A percentile compares a stretch with the other conserved stretches of the same genome.
phyloP scores from a whole-genome alignment of 2,797 vertebrate species.

The Tamandua tetradactyla region DNA sequence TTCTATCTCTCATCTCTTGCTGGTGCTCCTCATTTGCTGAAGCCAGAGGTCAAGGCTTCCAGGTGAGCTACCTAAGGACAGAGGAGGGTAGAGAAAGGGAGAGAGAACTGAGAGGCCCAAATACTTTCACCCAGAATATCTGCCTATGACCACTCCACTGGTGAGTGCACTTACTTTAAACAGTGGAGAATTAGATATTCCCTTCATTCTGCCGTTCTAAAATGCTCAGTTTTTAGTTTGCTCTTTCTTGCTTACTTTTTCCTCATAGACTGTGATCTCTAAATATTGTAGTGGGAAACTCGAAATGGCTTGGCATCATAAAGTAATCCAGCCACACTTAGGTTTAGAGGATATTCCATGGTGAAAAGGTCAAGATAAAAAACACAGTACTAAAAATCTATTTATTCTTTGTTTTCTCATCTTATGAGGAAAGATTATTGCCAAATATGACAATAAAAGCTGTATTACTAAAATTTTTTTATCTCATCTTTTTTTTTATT shows the following conservation, averaged over 20 bases:
- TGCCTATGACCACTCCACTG: neutral
- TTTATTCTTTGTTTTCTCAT: slow-evolving; percentile 64
- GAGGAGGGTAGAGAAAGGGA: neutral
- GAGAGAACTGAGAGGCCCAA: neutral
- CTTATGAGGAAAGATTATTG: slow-evolving; percentile 44
- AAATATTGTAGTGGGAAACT: neutral
- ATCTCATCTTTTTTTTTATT: no score
- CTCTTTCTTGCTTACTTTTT: neutral
- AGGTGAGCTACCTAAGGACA: neutral
- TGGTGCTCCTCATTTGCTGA: neutral
- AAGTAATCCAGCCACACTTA: neutral
- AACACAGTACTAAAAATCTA: slow-evolving; percentile 31
- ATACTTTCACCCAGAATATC: neutral
- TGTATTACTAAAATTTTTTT: slow-evolving; percentile 57
- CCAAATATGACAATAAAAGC: slow-evolving; percentile 40
- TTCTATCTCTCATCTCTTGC: neutral
- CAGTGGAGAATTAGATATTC: accelerated
- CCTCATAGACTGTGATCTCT: neutral
- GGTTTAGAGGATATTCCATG: slow-evolving; percentile 32
- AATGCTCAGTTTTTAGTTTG: no score
- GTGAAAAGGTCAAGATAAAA: slow-evolving; percentile 61
- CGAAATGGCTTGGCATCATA: neutral
- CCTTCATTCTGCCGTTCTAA: neutral
- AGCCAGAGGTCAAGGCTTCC: neutral
- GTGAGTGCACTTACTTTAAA: neutral